Percentiles rank a stretch among this genome's conserved stretches.
Evolutionary conservation across 64 coral and sea anemone genomes (phyloP).

Genomic region (Catalaphyllia jardinei): DNA sequence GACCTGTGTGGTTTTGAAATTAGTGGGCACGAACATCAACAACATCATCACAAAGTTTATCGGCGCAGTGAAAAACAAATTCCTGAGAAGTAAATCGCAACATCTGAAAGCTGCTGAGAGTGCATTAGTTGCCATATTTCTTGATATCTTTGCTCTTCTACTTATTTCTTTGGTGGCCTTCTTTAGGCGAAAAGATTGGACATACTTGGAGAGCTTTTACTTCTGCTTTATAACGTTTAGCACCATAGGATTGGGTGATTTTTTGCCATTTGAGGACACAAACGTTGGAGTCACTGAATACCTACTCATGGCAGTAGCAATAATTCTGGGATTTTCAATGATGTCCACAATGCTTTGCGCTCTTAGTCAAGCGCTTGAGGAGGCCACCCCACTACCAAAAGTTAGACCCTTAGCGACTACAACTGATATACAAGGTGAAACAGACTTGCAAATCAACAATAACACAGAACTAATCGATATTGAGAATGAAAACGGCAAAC

Average conservation of each 20-base stretch:
- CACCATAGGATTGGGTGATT: not conserved
- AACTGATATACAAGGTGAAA: not conserved
- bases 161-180: not conserved
- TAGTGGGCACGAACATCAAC: not conserved
- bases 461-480: not conserved
- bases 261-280: not conserved
- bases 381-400: not conserved
- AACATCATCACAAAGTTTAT: not conserved
- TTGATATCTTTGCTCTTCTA: not conserved
- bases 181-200: not conserved
- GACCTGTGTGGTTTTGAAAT: not conserved
- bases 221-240: conserved; percentile 3
- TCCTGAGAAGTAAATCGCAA: not conserved
- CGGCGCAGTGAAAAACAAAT: not conserved
- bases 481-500: not conserved
- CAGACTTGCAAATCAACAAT: not conserved
- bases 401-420: not conserved
- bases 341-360: conserved; percentile 1
- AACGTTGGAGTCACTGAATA: not conserved
- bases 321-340: not conserved
- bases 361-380: not conserved
- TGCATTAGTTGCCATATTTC: not conserved
- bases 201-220: not conserved
- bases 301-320: not conserved
- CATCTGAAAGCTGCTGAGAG: not conserved